Evolutionary conservation across 2,888 invertebrate genomes (phyloP).

Genomic region (Drosophila quinaria): DNA sequence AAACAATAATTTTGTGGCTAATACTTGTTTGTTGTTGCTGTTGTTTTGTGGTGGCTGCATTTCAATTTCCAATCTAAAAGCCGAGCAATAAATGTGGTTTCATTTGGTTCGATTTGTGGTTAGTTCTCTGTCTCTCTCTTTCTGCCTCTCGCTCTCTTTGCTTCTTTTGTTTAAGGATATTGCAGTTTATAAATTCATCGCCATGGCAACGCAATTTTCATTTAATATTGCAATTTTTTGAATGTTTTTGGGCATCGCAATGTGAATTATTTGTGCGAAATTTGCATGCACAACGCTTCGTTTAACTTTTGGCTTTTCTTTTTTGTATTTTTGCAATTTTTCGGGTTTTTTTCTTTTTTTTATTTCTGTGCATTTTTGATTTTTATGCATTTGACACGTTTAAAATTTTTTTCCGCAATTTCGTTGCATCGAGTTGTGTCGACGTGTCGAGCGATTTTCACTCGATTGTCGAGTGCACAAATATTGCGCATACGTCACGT

Average conservation of each 20-base stretch:
- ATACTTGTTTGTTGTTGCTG: constrained; percentile 8
- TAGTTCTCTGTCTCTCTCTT: background rate
- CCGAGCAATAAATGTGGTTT: constrained; percentile 35
- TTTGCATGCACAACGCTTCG: constrained; percentile 43
- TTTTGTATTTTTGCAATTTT: constrained; percentile 8
- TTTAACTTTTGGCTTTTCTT: constrained; percentile 20
- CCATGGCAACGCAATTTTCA: constrained; percentile 16
- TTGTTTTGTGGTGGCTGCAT: constrained; percentile 5
- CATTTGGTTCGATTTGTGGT: constrained; percentile 29
- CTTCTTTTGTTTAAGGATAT: constrained; percentile 16
- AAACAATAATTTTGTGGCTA: constrained; percentile 28
- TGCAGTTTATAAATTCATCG: constrained; percentile 13
- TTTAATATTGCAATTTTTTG: constrained; percentile 7
- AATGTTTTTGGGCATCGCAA: constrained; percentile 7
- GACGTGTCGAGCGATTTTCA: constrained; percentile 36
- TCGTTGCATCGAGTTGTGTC: constrained; percentile 27
- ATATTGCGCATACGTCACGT: constrained; percentile 55
- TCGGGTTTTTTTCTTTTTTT: constrained; percentile 8
- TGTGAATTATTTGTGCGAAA: constrained; percentile 33
- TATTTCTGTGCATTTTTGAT: constrained; percentile 50
- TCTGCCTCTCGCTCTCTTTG: background rate
- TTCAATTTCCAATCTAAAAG: constrained; percentile 8
- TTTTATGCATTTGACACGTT: constrained; percentile 76
- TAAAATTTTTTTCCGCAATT: constrained; percentile 34
- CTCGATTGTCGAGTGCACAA: constrained; percentile 10